Percentiles rank a stretch among this genome's conserved stretches.
Evolutionary conservation across 1,140 invertebrate species (phyloP).

Genomic region (Anagrus nilaparvatae): DNA sequence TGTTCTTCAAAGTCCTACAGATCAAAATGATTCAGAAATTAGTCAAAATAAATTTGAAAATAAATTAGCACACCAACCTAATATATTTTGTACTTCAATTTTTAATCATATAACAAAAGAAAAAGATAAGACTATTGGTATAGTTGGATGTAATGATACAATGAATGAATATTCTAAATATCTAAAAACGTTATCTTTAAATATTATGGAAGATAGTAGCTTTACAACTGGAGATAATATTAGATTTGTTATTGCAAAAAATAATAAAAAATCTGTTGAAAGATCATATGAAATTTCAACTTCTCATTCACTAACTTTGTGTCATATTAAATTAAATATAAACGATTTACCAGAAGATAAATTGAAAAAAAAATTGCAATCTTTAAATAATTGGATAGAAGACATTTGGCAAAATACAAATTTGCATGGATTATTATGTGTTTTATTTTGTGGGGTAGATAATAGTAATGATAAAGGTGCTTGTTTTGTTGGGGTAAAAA

Average conservation of each 20-base stretch:
- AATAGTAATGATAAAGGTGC: conserved; percentile 37
- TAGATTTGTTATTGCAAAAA: conserved; percentile 33
- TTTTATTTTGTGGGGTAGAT: conserved; percentile 50
- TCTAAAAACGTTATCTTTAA: conserved; percentile 28
- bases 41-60: conserved; percentile 20
- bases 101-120: conserved; percentile 53
- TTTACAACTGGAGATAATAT: conserved; percentile 38
- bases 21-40: conserved; percentile 18
- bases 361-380: conserved; percentile 37
- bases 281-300: conserved; percentile 41
- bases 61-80: conserved; percentile 32
- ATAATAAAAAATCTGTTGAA: conserved; percentile 42
- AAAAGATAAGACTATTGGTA: conserved; percentile 48
- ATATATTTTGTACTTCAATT: conserved; percentile 48
- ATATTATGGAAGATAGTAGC: conserved; percentile 28
- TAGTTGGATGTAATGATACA: conserved; percentile 47
- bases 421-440: conserved; percentile 43
- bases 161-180: conserved; percentile 46
- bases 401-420: conserved; percentile 48
- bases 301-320: conserved; percentile 48
- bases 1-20: conserved; percentile 48
- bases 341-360: conserved; percentile 34
- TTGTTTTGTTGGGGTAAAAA: conserved; percentile 44
- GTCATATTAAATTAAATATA: conserved; percentile 44
- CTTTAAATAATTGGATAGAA: conserved; percentile 51